Conservation (phyloP, 1,140 invertebrate species). For the Drosophila sechellia region DNA sequence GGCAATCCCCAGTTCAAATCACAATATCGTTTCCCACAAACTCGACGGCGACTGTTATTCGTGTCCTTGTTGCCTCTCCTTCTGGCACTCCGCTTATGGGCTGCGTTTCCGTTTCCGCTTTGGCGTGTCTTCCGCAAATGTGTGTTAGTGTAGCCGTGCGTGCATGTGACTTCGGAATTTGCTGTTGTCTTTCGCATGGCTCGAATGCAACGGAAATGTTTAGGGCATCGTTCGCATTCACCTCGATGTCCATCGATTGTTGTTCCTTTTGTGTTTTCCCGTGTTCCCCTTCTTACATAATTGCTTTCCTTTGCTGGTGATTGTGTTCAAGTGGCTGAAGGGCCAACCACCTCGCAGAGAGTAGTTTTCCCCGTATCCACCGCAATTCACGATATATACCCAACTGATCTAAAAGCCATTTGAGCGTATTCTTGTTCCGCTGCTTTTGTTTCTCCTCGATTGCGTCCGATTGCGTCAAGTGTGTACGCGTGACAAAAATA, state of each 20-base stretch:
- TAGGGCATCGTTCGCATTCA: constrained; percentile 45
- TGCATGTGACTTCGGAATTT: constrained; percentile 18
- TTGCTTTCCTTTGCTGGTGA: constrained; percentile 30
- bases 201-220: constrained; percentile 52
- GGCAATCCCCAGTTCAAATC: constrained; percentile 26
- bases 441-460: constrained; percentile 17
- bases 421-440: constrained; percentile 14
- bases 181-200: constrained; percentile 39
- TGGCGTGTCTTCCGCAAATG: background rate
- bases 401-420: constrained; percentile 32
- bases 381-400: background rate
- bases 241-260: constrained; percentile 38
- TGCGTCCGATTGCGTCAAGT: constrained; percentile 48
- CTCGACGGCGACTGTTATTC: constrained; percentile 16
- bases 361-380: no score
- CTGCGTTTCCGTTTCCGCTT: constrained; percentile 46
- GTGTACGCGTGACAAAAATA: constrained; percentile 73
- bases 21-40: constrained; percentile 45
- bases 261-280: constrained; percentile 24
- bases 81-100: constrained; percentile 32
- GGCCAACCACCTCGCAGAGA: constrained; percentile 17
- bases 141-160: constrained; percentile 6
- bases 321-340: constrained; percentile 27
- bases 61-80: constrained; percentile 23
- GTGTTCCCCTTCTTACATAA: constrained; percentile 11